Evolutionary conservation across 2,888 invertebrate genomes (phyloP).

Genomic region (Chesias legatella): DNA sequence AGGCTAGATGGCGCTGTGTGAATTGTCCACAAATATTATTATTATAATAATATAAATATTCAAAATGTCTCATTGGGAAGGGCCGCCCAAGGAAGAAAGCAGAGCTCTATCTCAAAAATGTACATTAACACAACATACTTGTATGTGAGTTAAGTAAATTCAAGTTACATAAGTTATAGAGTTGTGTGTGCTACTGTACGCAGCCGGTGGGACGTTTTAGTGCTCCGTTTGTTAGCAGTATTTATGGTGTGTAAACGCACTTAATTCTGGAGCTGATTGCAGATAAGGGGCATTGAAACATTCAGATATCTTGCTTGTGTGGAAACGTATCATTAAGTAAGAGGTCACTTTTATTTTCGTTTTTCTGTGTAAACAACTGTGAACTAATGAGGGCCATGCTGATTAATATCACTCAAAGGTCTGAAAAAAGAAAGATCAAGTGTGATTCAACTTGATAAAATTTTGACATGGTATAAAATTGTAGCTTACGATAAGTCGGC

Average conservation of each 20-base stretch:
- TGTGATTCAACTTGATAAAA: no score
- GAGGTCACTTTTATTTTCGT: not conserved
- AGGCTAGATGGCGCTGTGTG: no score
- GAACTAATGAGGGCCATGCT: no score
- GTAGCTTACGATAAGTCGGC: no score
- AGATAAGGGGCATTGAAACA: slow-evolving; percentile 19
- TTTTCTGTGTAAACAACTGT: no score
- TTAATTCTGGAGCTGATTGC: slow-evolving; percentile 28
- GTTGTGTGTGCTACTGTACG: slow-evolving; percentile 22
- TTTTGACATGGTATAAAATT: no score
- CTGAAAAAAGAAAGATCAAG: no score
- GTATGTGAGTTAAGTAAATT: not conserved
- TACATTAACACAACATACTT: no score
- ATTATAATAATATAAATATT: no score
- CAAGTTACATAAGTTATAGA: slow-evolving; percentile 12
- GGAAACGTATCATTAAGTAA: no score
- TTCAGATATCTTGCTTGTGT: not conserved
- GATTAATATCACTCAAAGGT: no score
- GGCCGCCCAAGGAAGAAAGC: not conserved
- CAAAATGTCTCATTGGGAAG: not conserved
- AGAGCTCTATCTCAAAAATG: not conserved
- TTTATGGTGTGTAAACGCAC: slow-evolving; percentile 37
- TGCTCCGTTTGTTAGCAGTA: slow-evolving; percentile 34
- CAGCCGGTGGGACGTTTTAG: slow-evolving; percentile 35
- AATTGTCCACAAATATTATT: no score